Evolutionary conservation across 2,888 invertebrate species (phyloP), one percentile per base, ranked within the genome.

Genomic region (Prostheceraeus crozeri): DNA sequence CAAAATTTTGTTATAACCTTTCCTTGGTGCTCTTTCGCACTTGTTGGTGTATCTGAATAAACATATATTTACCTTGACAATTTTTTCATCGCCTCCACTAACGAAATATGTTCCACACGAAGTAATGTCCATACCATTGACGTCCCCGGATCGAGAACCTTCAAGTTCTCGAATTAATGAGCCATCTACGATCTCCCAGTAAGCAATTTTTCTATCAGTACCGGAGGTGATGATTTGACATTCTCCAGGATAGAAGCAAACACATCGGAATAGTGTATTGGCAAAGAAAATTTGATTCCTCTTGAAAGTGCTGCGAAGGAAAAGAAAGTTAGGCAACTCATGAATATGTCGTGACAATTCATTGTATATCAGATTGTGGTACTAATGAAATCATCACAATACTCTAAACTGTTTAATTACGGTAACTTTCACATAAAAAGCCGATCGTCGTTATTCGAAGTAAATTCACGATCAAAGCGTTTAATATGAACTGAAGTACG

Each of bases 101-200:
- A 86, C 84, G 71, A 91, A 86, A 65, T 83, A 80, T 25, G 82
- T 81, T 0, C 89, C 89, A 65, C 84, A 83, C 0, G 77, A 71
- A 14, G 84, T 83, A 46, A 89, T 83, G 66, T 87, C 83, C 21
- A 91, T 71, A 3, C 84, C 83, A 72, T 89, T 90, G 4, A 93
- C 81, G 0, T 87, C 83, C 0, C 86, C 87, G 8, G 82, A 81
- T 62, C 82, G 81, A 0, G 89, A 87, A 1, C 86, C 91, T 71
- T 89, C 87, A 45, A 87, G 68, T 78, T 89, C 87, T 23, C 91
- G 80, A 10, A 89, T 84, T 27, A 85, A 77, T 63, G 85, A 84
- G 0, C 89, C 89, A 75, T 88, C 88, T 61, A 84, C 81, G 0
- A 83, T 82, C 78, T 91, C 91, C 89, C 89, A 93, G 77, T 89